Evolutionary conservation across 2,113 vertebrate species (phyloP), one percentile per base, ranked within the genome.

Genomic region (Alces alces): DNA sequence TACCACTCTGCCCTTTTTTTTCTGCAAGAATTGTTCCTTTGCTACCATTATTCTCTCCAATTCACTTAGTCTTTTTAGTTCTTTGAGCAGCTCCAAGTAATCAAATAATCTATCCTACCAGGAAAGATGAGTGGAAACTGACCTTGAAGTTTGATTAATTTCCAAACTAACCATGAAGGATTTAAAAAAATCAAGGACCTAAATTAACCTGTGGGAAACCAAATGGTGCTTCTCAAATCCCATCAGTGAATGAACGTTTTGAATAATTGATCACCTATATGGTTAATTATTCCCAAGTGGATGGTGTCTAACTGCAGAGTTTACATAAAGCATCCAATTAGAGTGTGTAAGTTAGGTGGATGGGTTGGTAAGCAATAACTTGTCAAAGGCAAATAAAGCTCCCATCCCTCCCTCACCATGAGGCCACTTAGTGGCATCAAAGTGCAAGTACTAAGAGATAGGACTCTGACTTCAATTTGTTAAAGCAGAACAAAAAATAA

Each of bases 281-380:
- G 96, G 89, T 92, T 98, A 98, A 98, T 98, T 98, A 98, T 98
- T 98, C 95, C 96, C 97, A 95, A 73, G 89, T 97, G 97, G 98
- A 86, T 96, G 79, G 78, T 97, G 92, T 97, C 93, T 96, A 97
- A 94, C 83, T 47, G 98, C 94, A 93, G 95, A 97, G 96, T 89
- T 97, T 87, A 95, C 90, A 91, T 76, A 57, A 39, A 93, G 54
- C 95, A 97, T 98, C 97, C 93, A 73, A 64, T 80, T 85, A 15
- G 58, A 11, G 39, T 52, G 3, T 30, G 1, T 8, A 6, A 36
- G 33, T 55, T 16, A 50, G 79, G 21, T 76, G 70, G 70, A 43
- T 43, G n/a, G 27, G 6, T n/a, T 50, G 58, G 16, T 21, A 1
- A 50, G 66, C 28, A 79, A 82, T 16, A 79, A 7, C 19, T 64